These are phyloP conservation scores for Elaphurus davidianus DNA, from an alignment of 2,113 vertebrate species.

Conservation along the genomic window DNA sequence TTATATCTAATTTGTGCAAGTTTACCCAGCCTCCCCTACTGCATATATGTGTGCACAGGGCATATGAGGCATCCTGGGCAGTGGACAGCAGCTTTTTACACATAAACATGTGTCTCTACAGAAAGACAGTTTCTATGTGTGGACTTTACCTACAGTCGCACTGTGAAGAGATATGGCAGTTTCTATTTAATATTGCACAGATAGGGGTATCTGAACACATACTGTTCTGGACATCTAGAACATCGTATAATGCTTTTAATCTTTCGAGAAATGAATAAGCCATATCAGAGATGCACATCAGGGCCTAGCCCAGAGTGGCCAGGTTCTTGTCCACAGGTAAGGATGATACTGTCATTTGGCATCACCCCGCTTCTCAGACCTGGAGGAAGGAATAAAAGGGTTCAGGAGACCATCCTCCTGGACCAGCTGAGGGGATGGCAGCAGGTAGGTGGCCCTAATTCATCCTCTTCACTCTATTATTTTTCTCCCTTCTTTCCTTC, in stretches of 20 bases:
- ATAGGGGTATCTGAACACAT: background rate
- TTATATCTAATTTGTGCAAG: background rate
- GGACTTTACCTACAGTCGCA: background rate
- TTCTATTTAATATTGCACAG: background rate
- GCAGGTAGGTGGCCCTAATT: background rate
- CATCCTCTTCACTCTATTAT: background rate
- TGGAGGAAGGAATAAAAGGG: background rate
- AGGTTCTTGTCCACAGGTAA: background rate
- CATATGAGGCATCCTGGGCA: background rate
- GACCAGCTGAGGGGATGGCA: background rate
- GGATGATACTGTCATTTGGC: background rate
- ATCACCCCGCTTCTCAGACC: background rate
- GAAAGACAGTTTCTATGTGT: background rate
- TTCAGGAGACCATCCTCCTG: background rate
- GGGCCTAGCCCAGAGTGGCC: too few species aligned
- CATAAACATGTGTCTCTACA: background rate
- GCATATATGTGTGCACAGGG: background rate
- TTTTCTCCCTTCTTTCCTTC: background rate
- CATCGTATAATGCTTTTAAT: background rate
- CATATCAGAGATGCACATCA: background rate
- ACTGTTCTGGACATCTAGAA: background rate
- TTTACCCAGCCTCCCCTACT: background rate
- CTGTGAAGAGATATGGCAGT: background rate
- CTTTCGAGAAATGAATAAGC: background rate
- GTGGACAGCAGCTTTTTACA: background rate